Base-by-base conservation (phyloP, 2,888 invertebrate genomes). In the Electrophaes corylata region DNA sequence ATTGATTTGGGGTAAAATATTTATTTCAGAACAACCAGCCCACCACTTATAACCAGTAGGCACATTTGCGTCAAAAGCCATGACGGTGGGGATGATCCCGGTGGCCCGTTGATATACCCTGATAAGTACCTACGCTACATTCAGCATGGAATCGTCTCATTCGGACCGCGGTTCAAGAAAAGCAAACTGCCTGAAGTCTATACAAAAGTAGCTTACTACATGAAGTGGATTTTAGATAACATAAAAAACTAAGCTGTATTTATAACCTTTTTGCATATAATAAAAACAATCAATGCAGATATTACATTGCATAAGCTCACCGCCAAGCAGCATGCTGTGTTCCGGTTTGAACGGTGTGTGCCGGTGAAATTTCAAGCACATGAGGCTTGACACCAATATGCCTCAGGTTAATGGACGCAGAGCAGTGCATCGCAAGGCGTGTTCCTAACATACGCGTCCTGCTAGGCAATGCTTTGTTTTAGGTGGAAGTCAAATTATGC, bases 51-150 rank as follows among this genome's bases (percentile, higher is more conserved):
- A 8, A 16, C 37, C 16, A 16, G 10, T 10, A 37, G 10, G 37
- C 37, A 37, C 16, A 10, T 37, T 37, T 37, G 93, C 0, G 75
- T 81, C 2, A 79, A 76, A 14, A 88, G 88, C 10, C 89, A 90
- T 60, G 95, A 95, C 0, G 95, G 95, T 66, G 81, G 86, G 0
- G 95, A 95, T 0, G 95, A 95, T 70, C 94, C 94, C 11, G 95
- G 95, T 0, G 95, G 95, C 0, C 95, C 95, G 0, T 86, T 95
- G 4, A 79, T 91, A 76, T 84, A 82, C 46, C 82, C 87, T 0
- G 71, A 70, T 0, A 90, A 90, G 0, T 61, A 82, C 3, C 86
- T 10, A 37, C 37, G 92, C 44, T 93, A 91, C 66, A 84, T 94
- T 10, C 95, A 95, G 66, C 88, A 93, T 44, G 94, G 94, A 0